Conservation (phyloP, 2,888 invertebrate genomes). For the Microdon myrmicae region DNA sequence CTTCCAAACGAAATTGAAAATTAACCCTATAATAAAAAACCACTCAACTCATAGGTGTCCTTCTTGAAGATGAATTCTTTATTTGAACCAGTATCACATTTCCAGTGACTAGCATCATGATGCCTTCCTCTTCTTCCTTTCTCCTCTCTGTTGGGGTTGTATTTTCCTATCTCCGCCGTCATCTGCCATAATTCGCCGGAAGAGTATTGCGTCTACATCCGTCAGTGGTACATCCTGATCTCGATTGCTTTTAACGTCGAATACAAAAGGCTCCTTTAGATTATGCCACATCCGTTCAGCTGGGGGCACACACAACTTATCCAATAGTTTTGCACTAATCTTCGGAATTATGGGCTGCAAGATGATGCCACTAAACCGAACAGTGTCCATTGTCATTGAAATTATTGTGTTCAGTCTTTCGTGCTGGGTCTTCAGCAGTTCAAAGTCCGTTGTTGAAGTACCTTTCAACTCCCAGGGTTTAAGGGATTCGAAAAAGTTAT, state of each 20-base stretch:
- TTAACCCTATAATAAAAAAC: no score
- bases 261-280: slow-evolving; percentile 60
- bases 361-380: slow-evolving; percentile 82
- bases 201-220: slow-evolving; percentile 59
- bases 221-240: slow-evolving; percentile 28
- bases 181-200: slow-evolving; percentile 60
- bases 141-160: slow-evolving; percentile 19
- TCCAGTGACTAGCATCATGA: slow-evolving; percentile 17
- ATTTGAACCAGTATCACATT: no score
- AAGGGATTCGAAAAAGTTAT: slow-evolving; percentile 85
- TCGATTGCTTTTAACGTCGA: slow-evolving; percentile 23
- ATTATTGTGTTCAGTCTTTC: slow-evolving; percentile 78
- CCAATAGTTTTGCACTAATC: slow-evolving; percentile 74
- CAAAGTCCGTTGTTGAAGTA: slow-evolving; percentile 25
- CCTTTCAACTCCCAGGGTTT: slow-evolving; percentile 91
- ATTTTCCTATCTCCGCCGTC: slow-evolving; percentile 46
- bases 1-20: no score
- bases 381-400: slow-evolving; percentile 84
- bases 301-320: slow-evolving; percentile 72
- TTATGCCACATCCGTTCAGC: slow-evolving; percentile 69
- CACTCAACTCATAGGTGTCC: no score
- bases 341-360: slow-evolving; percentile 88
- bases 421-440: slow-evolving; percentile 64
- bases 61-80: no score
- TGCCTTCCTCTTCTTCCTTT: slow-evolving; percentile 31